Evolutionary conservation across 2,797 vertebrate species (phyloP).

Genomic region (Anolis apletophallus): DNA sequence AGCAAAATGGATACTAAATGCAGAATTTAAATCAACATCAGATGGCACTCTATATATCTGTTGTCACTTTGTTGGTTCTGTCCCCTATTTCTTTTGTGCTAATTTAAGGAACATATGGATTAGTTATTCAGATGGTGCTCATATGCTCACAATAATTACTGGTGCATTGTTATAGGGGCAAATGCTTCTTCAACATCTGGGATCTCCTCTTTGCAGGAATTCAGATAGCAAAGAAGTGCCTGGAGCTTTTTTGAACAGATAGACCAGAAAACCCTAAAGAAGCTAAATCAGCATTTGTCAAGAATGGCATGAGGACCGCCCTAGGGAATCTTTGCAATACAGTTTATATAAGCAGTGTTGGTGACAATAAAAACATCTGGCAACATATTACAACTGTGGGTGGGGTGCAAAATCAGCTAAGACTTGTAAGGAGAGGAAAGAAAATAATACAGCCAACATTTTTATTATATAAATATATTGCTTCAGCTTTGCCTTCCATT

Average conservation of each 20-base stretch:
- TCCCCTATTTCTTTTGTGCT: neutral
- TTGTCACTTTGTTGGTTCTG: neutral
- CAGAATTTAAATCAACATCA: neutral
- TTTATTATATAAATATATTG: neutral
- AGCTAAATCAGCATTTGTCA: neutral
- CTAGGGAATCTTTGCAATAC: neutral
- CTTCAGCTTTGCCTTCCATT: too few species aligned
- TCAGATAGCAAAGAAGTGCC: neutral
- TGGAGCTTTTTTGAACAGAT: neutral
- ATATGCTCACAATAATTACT: slow-evolving; percentile 2
- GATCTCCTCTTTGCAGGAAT: neutral
- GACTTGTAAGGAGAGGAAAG: neutral
- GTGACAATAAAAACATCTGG: neutral
- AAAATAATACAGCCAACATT: neutral
- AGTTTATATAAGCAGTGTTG: neutral
- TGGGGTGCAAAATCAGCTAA: neutral
- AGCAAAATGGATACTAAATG: neutral
- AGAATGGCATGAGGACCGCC: neutral
- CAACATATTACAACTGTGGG: neutral
- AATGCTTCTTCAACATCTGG: neutral
- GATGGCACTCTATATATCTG: neutral
- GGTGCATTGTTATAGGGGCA: slow-evolving; percentile 2
- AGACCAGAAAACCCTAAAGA: neutral
- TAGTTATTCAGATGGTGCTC: neutral
- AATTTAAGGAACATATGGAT: slow-evolving; percentile 13